A percentile compares a stretch with the other conserved stretches of the same genome.
These are phyloP conservation scores for Sterrhoptilus dennistouni DNA, from an alignment of 2,113 vertebrate species.

Conservation along the genomic window DNA sequence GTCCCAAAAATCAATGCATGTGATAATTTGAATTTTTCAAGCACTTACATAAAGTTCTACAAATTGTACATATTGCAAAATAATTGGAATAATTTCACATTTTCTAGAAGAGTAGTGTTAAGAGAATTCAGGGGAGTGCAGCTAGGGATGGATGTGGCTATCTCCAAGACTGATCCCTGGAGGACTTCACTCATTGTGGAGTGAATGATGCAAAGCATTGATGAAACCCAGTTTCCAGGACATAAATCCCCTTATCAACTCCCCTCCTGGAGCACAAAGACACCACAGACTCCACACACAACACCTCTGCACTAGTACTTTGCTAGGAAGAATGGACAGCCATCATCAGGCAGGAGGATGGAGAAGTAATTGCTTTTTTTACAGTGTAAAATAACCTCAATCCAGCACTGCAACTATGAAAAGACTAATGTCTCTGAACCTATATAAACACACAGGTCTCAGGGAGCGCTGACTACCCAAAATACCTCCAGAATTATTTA, in stretches of 20 bases:
- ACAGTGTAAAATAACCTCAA: background rate
- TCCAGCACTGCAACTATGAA: background rate
- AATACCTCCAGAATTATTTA: background rate
- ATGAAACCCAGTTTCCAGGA: background rate
- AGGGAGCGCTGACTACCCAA: background rate
- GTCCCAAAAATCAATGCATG: background rate
- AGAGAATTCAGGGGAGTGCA: background rate
- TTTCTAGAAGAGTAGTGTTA: background rate
- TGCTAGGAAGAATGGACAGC: background rate
- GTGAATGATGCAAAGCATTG: background rate
- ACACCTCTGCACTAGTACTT: background rate
- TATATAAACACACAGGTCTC: background rate
- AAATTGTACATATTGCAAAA: background rate
- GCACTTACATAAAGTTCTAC: background rate
- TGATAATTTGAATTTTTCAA: background rate
- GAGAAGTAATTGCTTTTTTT: background rate
- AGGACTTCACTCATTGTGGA: fast-evolving
- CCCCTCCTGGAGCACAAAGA: background rate
- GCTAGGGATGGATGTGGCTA: background rate
- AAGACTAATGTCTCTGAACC: background rate
- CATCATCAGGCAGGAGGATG: background rate
- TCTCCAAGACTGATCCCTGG: background rate
- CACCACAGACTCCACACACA: background rate
- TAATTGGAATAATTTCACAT: background rate
- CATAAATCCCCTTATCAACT: background rate